Evolutionary conservation across 2,888 invertebrate species (phyloP).

Genomic region (Phytoseiulus persimilis): DNA sequence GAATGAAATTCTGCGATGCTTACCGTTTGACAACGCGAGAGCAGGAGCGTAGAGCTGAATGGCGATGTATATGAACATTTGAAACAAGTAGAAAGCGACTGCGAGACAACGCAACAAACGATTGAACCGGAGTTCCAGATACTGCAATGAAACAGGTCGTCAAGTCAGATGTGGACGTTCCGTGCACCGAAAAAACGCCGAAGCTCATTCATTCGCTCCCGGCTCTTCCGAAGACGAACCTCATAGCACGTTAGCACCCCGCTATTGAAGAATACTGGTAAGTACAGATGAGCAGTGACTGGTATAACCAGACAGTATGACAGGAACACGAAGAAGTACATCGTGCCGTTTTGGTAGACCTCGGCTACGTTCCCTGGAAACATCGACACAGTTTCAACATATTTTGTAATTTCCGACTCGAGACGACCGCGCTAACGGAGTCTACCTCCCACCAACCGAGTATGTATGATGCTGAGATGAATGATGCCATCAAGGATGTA

Average conservation of each 20-base stretch:
- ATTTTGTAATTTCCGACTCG: neutral
- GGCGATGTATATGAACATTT: slow-evolving; percentile 52
- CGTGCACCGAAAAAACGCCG: neutral
- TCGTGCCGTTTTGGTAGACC: slow-evolving; percentile 78
- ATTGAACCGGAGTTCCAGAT: slow-evolving; percentile 53
- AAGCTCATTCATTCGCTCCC: neutral
- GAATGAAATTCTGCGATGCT: neutral
- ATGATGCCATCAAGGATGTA: slow-evolving; percentile 78
- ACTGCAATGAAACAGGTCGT: slow-evolving; percentile 50
- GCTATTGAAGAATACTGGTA: slow-evolving; percentile 76
- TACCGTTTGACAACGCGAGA: slow-evolving; percentile 51
- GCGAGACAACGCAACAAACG: slow-evolving; percentile 50
- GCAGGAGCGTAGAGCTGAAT: slow-evolving; percentile 53
- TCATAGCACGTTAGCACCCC: slow-evolving; percentile 76
- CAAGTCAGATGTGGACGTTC: neutral
- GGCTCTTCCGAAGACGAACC: slow-evolving; percentile 52
- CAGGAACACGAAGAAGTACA: slow-evolving; percentile 73
- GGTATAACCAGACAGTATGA: slow-evolving; percentile 62
- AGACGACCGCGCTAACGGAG: too few species aligned
- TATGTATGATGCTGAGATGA: slow-evolving; percentile 62
- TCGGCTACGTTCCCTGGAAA: slow-evolving; percentile 56
- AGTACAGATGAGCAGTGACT: slow-evolving; percentile 62
- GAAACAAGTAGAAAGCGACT: slow-evolving; percentile 52
- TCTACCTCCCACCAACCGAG: neutral
- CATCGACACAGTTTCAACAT: neutral